A percentile compares a stretch with the other conserved stretches of the same genome.
phyloP scores from a whole-genome alignment of 1,140 invertebrate species.

The Diprion similis region DNA sequence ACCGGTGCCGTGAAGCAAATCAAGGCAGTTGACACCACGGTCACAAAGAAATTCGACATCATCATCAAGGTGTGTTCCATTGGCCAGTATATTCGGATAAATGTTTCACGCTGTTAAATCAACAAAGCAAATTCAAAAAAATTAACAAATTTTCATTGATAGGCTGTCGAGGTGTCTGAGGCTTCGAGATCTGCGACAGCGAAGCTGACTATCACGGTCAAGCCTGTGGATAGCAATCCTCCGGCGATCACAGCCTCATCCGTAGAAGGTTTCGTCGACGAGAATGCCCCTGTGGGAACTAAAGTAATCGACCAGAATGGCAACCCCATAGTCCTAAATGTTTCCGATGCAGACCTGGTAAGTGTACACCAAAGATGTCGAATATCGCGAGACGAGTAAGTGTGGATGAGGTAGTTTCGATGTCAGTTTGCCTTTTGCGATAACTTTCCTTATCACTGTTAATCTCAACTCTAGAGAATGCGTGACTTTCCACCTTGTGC shows the following conservation, averaged over 20 bases:
- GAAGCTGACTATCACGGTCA: conserved; percentile 80
- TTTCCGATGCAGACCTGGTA: conserved; percentile 85
- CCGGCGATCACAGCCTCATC: conserved; percentile 77
- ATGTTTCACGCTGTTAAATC: too few relatives aligned
- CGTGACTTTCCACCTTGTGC: too few relatives aligned
- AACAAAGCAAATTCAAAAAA: too few relatives aligned
- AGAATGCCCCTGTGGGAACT: conserved; percentile 85
- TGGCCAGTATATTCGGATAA: too few relatives aligned
- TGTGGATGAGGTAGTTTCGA: too few relatives aligned
- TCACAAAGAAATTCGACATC: conserved; percentile 75
- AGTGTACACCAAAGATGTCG: conserved; percentile 41
- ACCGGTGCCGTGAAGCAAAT: conserved; percentile 83
- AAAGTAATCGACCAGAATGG: conserved; percentile 74
- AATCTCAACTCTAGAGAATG: too few relatives aligned
- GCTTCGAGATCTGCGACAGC: conserved; percentile 80
- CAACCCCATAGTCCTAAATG: conserved; percentile 73
- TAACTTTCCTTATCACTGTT: too few relatives aligned
- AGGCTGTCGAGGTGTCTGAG: conserved; percentile 84
- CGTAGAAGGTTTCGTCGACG: conserved; percentile 80
- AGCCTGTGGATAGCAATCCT: conserved; percentile 84
- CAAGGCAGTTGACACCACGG: conserved; percentile 78
- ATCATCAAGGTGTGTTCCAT: conserved; percentile 70
- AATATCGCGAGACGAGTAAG: too few relatives aligned
- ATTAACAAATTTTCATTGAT: conserved; percentile 21
- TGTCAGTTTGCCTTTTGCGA: too few relatives aligned